phyloP scores from a whole-genome alignment of 2,888 invertebrate species.

The Eupithecia tripunctaria region DNA sequence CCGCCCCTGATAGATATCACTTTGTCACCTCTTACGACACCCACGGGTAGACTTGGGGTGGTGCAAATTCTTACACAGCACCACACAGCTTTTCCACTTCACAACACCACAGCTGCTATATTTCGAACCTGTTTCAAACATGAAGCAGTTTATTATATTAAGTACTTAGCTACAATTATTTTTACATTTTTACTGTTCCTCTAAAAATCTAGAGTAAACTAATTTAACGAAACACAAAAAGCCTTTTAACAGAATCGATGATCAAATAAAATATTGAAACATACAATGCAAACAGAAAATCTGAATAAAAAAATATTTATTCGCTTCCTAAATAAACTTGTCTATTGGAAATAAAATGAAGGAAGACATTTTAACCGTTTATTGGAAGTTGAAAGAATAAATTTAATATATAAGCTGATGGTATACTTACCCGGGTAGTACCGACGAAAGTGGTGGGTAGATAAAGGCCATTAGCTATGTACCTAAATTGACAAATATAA shows the following conservation, averaged over 20 bases:
- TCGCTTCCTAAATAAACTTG: conserved; percentile 1
- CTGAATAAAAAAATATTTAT: conserved; percentile 3
- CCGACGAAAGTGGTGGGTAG: not conserved
- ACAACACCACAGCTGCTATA: too few relatives aligned
- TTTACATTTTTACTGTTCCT: not conserved
- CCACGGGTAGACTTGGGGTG: too few relatives aligned
- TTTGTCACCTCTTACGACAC: too few relatives aligned
- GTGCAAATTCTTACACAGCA: too few relatives aligned
- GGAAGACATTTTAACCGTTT: not conserved
- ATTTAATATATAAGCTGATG: not conserved
- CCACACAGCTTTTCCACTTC: too few relatives aligned
- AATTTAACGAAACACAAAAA: not conserved
- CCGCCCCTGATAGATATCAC: too few relatives aligned
- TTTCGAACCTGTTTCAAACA: not conserved
- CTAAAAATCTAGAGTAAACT: not conserved
- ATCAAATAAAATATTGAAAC: not conserved
- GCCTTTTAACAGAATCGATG: conserved; percentile 2
- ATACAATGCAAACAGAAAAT: not conserved
- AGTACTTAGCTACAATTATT: not conserved
- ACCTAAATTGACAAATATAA: too few relatives aligned
- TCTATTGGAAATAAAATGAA: not conserved
- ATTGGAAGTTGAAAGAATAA: not conserved
- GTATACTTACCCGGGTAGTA: not conserved
- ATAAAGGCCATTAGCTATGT: too few relatives aligned
- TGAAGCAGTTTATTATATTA: not conserved